A percentile compares a stretch with the other conserved stretches of the same genome.
These are phyloP conservation scores for Tanypteryx hageni DNA, from an alignment of 2,888 invertebrate species.

Conservation along the genomic window DNA sequence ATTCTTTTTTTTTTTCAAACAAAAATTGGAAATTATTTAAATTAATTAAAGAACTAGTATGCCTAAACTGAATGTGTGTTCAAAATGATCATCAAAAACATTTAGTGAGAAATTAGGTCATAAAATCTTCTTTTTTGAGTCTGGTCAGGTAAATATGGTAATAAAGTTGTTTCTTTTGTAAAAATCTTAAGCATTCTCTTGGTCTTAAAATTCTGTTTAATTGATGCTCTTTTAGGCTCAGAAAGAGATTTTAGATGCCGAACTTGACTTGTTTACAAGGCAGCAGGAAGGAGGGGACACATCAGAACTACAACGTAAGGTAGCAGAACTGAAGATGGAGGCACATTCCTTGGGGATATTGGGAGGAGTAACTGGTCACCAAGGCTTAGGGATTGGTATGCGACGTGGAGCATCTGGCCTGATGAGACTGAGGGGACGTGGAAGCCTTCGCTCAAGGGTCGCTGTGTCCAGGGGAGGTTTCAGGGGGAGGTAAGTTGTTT, in stretches of 20 bases:
- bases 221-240: slow-evolving; percentile 77
- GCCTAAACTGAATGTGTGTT: no score
- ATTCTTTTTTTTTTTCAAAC: no score
- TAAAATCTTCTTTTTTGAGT: no score
- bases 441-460: slow-evolving; percentile 66
- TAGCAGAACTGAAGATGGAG: slow-evolving; percentile 82
- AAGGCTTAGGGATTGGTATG: slow-evolving; percentile 70
- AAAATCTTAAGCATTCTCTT: no score
- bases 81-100: no score
- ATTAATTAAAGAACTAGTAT: no score
- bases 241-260: slow-evolving; percentile 93
- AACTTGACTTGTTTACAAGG: slow-evolving; percentile 92
- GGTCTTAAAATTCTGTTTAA: background rate
- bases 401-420: slow-evolving; percentile 69
- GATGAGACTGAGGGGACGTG: slow-evolving; percentile 68
- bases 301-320: slow-evolving; percentile 85
- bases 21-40: no score
- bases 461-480: slow-evolving; percentile 57
- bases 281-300: slow-evolving; percentile 93
- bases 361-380: slow-evolving; percentile 10
- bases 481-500: slow-evolving; percentile 66
- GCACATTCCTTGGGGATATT: slow-evolving; percentile 73
- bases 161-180: no score
- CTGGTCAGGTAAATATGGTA: no score
- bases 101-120: no score